Base-by-base conservation (phyloP, 2,888 invertebrate genomes). In the Eupeodes luniger region DNA sequence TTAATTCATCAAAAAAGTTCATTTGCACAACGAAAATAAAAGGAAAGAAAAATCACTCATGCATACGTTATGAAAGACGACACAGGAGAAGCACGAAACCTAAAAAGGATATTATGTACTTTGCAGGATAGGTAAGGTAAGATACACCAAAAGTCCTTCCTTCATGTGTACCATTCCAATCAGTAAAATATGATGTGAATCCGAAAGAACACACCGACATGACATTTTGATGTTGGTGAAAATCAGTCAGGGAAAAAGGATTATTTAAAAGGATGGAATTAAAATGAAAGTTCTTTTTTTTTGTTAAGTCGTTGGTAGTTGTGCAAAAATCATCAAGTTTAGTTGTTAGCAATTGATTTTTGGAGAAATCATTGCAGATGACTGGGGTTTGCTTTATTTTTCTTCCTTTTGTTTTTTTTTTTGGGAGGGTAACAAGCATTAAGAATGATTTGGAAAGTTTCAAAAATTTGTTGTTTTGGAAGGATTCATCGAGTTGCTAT, bases 1-100 rank as follows among this genome's bases (percentile, higher is more conserved):
- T 75, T 40, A 81, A 81, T 81, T 85, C 81, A 70, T 85, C 76
- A 53, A 76, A 76, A 83, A 85, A 76, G 64, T 66, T 70, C 53
- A 62, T 27, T 81, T 77, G 12, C 11, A 34, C 27, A 27, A 27
- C 9, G 40, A 40, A 40, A 40, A 40, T 36, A 40, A 40, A 40
- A 40, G 5, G 9, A 5, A 5, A 40, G 14, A 51, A 47, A 57
- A 67, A 5, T 67, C 62, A 47, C 53, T 78, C 81, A 81, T 81
- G 81, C 85, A 81, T 67, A 66, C 70, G 53, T 67, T 66, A 81
- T 85, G 34, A 49, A 36, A 72, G 76, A 72, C 72, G 81, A 85
- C 78, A 61, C 81, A 66, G 44, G 59, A 72, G 27, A 19, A 49
- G n/a, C 19, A n/a, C 9, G 19, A 62, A 44, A 62, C 27, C 66